Conservation (phyloP, 2,888 invertebrate genomes). For the Caenorhabditis auriculariae region DNA sequence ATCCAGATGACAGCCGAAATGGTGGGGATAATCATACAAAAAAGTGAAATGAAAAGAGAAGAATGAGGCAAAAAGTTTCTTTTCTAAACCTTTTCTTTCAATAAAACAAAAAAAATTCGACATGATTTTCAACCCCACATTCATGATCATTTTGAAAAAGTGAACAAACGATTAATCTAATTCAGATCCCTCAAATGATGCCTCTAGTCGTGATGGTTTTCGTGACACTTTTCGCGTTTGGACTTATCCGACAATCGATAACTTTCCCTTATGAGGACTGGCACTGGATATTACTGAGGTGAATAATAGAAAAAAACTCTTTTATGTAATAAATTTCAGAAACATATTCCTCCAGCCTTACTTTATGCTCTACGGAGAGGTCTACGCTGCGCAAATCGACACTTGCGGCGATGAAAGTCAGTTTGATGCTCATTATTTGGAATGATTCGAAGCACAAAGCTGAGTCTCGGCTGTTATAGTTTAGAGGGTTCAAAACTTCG, state of each 20-base stretch:
- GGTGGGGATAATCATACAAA: slow-evolving; percentile 69
- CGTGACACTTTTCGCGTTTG: slow-evolving; percentile 93
- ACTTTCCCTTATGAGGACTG: slow-evolving; percentile 85
- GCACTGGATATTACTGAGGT: slow-evolving; percentile 79
- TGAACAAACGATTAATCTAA: background rate
- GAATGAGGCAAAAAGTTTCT: background rate
- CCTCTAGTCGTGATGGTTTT: slow-evolving; percentile 92
- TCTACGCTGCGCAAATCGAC: slow-evolving; percentile 92
- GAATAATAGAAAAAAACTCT: slow-evolving; percentile 46
- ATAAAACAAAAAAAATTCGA: background rate
- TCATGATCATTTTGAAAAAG: no score
- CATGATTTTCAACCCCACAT: no score
- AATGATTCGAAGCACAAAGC: no score
- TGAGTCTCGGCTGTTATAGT: no score
- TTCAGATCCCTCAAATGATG: slow-evolving; percentile 78
- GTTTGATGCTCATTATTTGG: slow-evolving; percentile 2
- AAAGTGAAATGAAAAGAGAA: background rate
- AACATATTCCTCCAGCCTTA: slow-evolving; percentile 94
- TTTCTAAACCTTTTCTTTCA: background rate
- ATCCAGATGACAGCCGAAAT: slow-evolving; percentile 99
- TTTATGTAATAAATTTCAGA: slow-evolving; percentile 69
- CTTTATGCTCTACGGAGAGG: slow-evolving; percentile 98
- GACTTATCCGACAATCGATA: slow-evolving; percentile 88
- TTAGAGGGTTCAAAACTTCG: background rate
- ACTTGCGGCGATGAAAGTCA: slow-evolving; percentile 59